Evolutionary conservation across 2,888 invertebrate genomes (phyloP).

Genomic region (Adineta ricciae): DNA sequence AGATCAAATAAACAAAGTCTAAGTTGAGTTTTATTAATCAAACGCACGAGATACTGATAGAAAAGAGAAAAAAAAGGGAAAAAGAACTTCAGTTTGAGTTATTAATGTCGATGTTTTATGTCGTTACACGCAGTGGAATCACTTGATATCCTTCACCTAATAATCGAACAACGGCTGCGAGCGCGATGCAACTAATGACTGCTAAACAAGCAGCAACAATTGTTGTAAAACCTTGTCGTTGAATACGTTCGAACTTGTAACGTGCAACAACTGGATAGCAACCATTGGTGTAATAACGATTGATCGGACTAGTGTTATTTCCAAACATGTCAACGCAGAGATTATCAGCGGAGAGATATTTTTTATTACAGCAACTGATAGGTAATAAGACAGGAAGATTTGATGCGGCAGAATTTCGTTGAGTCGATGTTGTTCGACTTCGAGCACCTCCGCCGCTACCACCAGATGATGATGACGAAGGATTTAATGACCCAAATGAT

Average conservation of each 20-base stretch:
- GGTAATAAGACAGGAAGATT: background rate
- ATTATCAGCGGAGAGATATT: background rate
- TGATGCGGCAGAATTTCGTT: background rate
- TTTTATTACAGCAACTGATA: slow-evolving; percentile 5
- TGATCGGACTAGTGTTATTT: background rate
- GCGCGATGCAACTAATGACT: background rate
- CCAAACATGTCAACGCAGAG: background rate
- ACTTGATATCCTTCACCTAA: slow-evolving; percentile 15
- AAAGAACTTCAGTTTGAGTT: background rate
- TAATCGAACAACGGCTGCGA: background rate
- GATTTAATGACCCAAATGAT: background rate
- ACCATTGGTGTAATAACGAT: background rate
- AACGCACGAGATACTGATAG: background rate
- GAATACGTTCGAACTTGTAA: background rate
- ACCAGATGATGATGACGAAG: background rate
- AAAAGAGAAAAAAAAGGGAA: background rate
- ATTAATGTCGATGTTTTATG: background rate
- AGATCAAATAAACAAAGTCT: background rate
- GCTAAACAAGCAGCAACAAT: background rate
- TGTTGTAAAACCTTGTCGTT: background rate
- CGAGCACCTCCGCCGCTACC: no score
- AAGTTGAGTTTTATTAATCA: background rate
- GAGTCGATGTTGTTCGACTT: background rate
- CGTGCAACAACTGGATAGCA: background rate
- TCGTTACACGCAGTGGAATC: background rate